These are phyloP conservation scores for Sycobia sp. DNA, from an alignment of 1,140 invertebrate genomes.

Conservation along the genomic window DNA sequence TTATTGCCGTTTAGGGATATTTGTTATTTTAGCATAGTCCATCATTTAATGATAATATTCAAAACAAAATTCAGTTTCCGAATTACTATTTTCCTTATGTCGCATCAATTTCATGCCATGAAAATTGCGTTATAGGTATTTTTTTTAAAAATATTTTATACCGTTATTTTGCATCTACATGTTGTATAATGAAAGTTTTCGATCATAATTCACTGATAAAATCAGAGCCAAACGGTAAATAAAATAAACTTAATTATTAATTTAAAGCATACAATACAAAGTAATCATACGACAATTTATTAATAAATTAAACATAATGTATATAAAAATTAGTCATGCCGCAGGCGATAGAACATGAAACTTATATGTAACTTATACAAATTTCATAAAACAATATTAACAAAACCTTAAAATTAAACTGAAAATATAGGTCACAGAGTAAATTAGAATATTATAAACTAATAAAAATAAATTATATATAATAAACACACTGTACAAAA, in stretches of 20 bases:
- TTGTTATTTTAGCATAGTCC: too few species aligned
- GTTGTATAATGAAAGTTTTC: too few species aligned
- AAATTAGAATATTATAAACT: not conserved
- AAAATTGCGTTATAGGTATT: too few species aligned
- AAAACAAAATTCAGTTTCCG: too few species aligned
- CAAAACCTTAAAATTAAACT: not conserved
- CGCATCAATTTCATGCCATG: too few species aligned
- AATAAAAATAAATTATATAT: not conserved
- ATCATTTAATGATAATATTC: too few species aligned
- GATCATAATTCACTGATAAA: too few species aligned
- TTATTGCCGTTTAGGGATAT: too few species aligned
- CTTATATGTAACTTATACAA: conserved; percentile 4
- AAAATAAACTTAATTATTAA: not conserved
- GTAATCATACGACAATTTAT: not conserved
- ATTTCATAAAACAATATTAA: conserved; percentile 2
- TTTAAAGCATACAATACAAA: not conserved
- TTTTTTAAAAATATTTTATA: too few species aligned
- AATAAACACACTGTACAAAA: too few species aligned
- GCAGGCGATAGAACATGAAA: conserved; percentile 8
- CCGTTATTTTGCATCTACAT: too few species aligned
- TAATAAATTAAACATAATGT: not conserved
- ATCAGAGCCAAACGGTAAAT: not conserved
- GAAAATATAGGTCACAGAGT: not conserved
- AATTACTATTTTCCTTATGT: too few species aligned
- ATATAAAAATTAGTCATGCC: conserved; percentile 24